Evolutionary conservation across 2,888 invertebrate genomes (phyloP).

Genomic region (Drosophila eohydei): DNA sequence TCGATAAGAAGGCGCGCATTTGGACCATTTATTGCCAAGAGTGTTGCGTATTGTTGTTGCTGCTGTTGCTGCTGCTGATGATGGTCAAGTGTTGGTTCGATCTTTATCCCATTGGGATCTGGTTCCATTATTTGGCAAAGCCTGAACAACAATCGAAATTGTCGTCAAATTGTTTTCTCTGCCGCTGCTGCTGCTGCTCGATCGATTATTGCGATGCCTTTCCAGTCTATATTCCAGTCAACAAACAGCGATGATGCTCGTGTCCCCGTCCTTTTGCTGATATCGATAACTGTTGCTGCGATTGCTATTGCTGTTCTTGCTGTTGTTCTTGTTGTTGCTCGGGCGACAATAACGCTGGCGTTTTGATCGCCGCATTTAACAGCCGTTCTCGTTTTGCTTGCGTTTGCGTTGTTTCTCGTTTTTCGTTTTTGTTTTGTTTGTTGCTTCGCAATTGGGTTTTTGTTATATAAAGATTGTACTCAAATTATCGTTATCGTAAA

Average conservation of each 20-base stretch:
- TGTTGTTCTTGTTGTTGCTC: constrained; percentile 32
- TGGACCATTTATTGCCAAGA: constrained; percentile 84
- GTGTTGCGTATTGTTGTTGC: constrained; percentile 81
- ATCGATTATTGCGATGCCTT: constrained; percentile 11
- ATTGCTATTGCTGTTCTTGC: constrained; percentile 35
- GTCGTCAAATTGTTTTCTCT: constrained; percentile 60
- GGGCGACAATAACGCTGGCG: constrained; percentile 47
- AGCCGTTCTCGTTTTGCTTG: constrained; percentile 54
- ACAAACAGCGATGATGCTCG: constrained; percentile 49
- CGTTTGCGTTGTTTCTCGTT: constrained; percentile 7
- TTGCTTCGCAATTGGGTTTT: constrained; percentile 35
- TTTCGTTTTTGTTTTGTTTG: constrained; percentile 51
- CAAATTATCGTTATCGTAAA: constrained; percentile 48
- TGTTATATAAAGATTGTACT: constrained; percentile 56
- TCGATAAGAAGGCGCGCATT: constrained; percentile 84
- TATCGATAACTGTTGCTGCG: constrained; percentile 52
- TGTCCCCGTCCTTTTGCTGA: constrained; percentile 39
- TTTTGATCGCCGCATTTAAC: constrained; percentile 72
- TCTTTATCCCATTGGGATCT: constrained; percentile 85
- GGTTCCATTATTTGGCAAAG: constrained; percentile 84
- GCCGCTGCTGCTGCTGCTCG: constrained; percentile 21
- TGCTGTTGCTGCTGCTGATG: constrained; percentile 80
- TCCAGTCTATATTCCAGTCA: constrained; percentile 39
- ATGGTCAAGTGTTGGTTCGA: constrained; percentile 84
- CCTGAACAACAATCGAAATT: constrained; percentile 80